A percentile compares a stretch with the other conserved stretches of the same genome.
Evolutionary conservation across 2,888 invertebrate genomes (phyloP).

Genomic region (Cybosia mesomella): DNA sequence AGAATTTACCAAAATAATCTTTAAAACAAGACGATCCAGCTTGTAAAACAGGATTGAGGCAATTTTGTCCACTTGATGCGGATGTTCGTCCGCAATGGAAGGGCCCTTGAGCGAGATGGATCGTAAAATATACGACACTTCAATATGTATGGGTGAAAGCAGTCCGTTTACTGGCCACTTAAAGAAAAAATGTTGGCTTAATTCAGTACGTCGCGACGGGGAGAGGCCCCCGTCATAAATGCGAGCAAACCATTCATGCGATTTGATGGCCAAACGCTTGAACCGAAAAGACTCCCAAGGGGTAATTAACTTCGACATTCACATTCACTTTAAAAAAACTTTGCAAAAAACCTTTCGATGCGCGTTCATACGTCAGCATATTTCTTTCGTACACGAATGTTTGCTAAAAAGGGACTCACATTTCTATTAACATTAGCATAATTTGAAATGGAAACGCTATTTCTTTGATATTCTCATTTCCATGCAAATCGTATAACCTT

Average conservation of each 20-base stretch:
- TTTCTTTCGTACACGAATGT: slow-evolving; percentile 55
- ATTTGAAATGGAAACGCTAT: slow-evolving; percentile 63
- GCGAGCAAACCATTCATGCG: slow-evolving; percentile 69
- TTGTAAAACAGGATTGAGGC: slow-evolving; percentile 76
- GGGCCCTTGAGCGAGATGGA: slow-evolving; percentile 78
- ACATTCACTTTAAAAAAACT: slow-evolving; percentile 40
- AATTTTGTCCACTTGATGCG: slow-evolving; percentile 79
- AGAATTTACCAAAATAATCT: slow-evolving; percentile 18
- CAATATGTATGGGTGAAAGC: slow-evolving; percentile 79
- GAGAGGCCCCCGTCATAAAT: slow-evolving; percentile 71
- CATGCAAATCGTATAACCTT: slow-evolving; percentile 61
- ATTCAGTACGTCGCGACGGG: slow-evolving; percentile 78
- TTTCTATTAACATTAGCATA: slow-evolving; percentile 65
- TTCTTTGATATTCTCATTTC: slow-evolving; percentile 64
- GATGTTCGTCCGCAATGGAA: slow-evolving; percentile 69
- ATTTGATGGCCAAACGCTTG: slow-evolving; percentile 76
- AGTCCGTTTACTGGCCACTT: slow-evolving; percentile 83
- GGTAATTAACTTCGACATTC: slow-evolving; percentile 75
- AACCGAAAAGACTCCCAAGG: slow-evolving; percentile 63
- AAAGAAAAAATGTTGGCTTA: slow-evolving; percentile 84
- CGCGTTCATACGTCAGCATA: slow-evolving; percentile 51
- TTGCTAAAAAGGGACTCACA: slow-evolving; percentile 55
- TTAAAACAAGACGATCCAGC: slow-evolving; percentile 55
- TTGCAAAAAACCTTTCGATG: slow-evolving; percentile 44
- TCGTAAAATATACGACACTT: slow-evolving; percentile 85